phyloP scores from a whole-genome alignment of 2,113 vertebrate genomes.

The Halichoerus grypus region DNA sequence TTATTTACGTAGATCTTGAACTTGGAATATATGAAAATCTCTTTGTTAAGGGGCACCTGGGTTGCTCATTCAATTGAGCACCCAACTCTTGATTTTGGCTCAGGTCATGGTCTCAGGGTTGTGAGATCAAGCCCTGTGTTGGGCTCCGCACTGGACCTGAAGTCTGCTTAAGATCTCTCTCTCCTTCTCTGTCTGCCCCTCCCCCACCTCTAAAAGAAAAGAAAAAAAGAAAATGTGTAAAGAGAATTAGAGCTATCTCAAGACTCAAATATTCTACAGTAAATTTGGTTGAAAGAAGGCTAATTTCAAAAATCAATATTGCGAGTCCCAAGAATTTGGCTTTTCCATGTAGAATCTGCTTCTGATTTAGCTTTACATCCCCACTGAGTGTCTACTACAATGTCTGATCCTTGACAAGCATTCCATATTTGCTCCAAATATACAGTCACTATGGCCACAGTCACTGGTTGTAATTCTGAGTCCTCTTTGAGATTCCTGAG shows the following conservation, averaged over 20 bases:
- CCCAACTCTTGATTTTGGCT: not conserved
- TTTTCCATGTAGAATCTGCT: not conserved
- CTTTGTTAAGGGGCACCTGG: not conserved
- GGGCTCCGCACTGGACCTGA: not conserved
- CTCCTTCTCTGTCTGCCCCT: not conserved
- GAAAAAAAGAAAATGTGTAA: not conserved
- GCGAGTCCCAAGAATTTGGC: not conserved
- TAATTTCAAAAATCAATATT: constrained; percentile 26
- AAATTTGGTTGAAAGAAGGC: constrained; percentile 26
- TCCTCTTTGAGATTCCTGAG: constrained; percentile 4
- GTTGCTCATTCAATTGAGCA: not conserved
- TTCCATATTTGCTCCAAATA: not conserved
- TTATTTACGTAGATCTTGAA: not conserved
- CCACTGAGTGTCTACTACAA: not conserved
- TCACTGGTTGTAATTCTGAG: constrained; percentile 44
- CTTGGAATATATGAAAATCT: not conserved
- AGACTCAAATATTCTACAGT: not conserved
- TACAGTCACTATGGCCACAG: not conserved
- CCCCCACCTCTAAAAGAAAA: not conserved
- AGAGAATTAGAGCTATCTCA: not conserved
- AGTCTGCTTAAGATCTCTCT: not conserved
- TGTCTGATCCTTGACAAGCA: not conserved
- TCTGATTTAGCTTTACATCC: not conserved
- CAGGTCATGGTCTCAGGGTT: not conserved
- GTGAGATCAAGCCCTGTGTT: not conserved